Evolutionary conservation across 2,113 vertebrate species (phyloP).

Genomic region (Plestiodon gilberti): DNA sequence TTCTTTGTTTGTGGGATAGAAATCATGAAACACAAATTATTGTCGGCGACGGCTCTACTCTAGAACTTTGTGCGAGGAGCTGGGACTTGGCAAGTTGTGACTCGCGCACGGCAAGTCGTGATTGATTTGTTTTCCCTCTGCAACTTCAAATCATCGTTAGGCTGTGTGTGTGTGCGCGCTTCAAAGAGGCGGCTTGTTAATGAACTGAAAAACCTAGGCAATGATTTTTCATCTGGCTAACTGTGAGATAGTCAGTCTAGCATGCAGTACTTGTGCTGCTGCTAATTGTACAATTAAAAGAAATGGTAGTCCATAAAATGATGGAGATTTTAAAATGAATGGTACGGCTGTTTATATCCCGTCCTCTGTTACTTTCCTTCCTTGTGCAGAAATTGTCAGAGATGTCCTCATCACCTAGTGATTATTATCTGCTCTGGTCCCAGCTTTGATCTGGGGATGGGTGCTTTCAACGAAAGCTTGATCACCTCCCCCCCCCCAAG

Average conservation of each 20-base stretch:
- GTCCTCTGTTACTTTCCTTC: not conserved
- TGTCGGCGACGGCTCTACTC: slow-evolving; percentile 33
- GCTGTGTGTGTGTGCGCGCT: not conserved
- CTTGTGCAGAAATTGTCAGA: not conserved
- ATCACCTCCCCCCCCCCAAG: no score
- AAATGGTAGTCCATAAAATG: not conserved
- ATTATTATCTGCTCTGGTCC: no score
- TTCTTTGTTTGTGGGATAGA: slow-evolving; percentile 23
- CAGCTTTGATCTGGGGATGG: no score
- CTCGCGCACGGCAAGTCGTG: slow-evolving; percentile 43
- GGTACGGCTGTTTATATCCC: not conserved
- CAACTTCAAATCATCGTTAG: slow-evolving; percentile 41
- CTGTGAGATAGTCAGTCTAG: no score
- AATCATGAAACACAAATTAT: slow-evolving; percentile 51
- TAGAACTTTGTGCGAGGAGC: slow-evolving; percentile 38
- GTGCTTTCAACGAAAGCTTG: no score
- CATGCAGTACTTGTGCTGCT: not conserved
- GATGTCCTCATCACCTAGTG: not conserved
- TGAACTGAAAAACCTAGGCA: slow-evolving; percentile 9
- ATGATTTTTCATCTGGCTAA: slow-evolving; percentile 24
- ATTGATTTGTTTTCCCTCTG: slow-evolving; percentile 55
- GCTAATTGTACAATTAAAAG: slow-evolving; percentile 8
- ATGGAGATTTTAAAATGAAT: not conserved
- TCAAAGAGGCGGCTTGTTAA: slow-evolving; percentile 35
- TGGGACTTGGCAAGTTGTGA: not conserved